These are phyloP conservation scores for Nomada ruficornis DNA, from an alignment of 2,888 invertebrate species.

Conservation along the genomic window DNA sequence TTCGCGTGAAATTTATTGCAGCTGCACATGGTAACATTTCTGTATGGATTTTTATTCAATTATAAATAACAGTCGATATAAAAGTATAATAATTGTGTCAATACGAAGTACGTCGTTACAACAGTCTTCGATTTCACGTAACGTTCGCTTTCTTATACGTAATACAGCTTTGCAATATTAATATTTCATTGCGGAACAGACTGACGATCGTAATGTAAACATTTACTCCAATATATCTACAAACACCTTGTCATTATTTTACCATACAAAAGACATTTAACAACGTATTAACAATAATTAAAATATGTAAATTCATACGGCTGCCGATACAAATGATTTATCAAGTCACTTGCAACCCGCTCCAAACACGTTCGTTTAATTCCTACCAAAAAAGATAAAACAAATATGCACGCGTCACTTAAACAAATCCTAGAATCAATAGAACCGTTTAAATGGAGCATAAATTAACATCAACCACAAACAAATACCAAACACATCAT, in stretches of 20 bases:
- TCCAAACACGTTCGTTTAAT: background rate
- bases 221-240: too few relatives aligned
- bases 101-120: too few relatives aligned
- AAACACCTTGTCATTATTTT: too few relatives aligned
- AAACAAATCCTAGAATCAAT: background rate
- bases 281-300: too few relatives aligned
- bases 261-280: too few relatives aligned
- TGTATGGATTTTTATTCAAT: background rate
- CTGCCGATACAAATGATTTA: background rate
- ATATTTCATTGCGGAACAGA: too few relatives aligned
- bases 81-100: too few relatives aligned
- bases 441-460: background rate
- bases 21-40: background rate
- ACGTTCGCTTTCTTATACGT: too few relatives aligned
- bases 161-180: too few relatives aligned
- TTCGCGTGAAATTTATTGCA: constrained; percentile 3
- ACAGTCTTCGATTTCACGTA: background rate
- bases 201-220: too few relatives aligned
- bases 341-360: background rate
- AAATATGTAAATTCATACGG: too few relatives aligned
- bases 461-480: background rate
- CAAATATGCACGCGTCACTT: background rate
- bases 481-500: background rate
- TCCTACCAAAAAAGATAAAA: background rate
- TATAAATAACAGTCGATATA: background rate